Conservation (phyloP, 2,113 vertebrate genomes). For the Sylvia atricapilla region DNA sequence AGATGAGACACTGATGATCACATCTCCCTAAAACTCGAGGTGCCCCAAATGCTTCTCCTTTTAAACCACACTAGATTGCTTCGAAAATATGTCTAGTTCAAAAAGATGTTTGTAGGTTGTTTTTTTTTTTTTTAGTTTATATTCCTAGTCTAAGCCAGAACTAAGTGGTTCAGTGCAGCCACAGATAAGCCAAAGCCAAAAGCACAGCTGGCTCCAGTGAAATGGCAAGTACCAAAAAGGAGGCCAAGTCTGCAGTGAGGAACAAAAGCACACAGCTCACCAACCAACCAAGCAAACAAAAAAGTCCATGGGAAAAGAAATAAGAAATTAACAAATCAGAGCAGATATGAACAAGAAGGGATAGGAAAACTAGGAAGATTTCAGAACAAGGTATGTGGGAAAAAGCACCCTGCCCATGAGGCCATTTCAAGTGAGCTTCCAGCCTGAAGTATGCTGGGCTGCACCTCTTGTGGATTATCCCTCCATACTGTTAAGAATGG, state of each 20-base stretch:
- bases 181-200: background rate
- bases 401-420: background rate
- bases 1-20: background rate
- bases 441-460: rapidly evolving
- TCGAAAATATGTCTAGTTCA: background rate
- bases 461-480: background rate
- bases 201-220: background rate
- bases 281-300: background rate
- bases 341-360: background rate
- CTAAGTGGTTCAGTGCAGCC: background rate
- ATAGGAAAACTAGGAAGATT: background rate
- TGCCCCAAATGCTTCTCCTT: background rate
- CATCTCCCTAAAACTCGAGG: background rate
- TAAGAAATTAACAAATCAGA: background rate
- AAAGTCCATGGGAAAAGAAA: background rate
- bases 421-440: background rate
- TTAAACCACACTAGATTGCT: background rate
- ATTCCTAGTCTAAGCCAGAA: background rate
- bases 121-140: background rate
- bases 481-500: background rate
- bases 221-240: background rate
- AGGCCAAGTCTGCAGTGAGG: background rate
- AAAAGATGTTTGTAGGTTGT: background rate
- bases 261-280: background rate
- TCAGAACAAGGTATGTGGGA: background rate